Evolutionary conservation across 1,140 invertebrate species (phyloP), one percentile per base, ranked within the genome.

Genomic region (Chymomyza costata): DNA sequence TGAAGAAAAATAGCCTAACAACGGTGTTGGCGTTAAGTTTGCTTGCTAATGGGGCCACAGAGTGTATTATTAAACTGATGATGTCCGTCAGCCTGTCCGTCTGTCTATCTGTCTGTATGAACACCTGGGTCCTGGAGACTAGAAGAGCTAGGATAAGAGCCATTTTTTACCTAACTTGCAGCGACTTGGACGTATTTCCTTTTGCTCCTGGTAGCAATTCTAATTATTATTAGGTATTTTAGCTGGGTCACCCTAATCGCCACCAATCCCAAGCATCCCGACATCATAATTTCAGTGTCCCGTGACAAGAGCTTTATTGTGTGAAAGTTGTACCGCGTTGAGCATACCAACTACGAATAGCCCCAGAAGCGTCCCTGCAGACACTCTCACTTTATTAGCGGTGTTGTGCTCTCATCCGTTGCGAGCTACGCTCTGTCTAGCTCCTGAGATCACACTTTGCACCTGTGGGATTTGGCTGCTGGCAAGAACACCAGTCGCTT

Each of bases 341-440:
- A 98, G 64, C 96, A 98, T 64, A 90, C 89, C 30, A 93, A 93
- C 83, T 98, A 96, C 86, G 97, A 97, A 76, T 90, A 96, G 28
- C 96, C 97, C 10, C 92, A 96, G 84, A 98, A 97, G 85, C 92
- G 96, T 85, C 88, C 99, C 6, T 93, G 95, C 83, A 97, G 97
- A 30, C 97, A 99, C 86, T 95, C 95, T 11, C 97, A 99, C 83
- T 99, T 99, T 86, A 96, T 99, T 61, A 97, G 96, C 55, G 97
- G 99, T 87, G 97, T 99, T 37, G 97, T 99, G 10, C 89, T 99
- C 28, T 99, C 97, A 3, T 97, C 96, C 48, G 97, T 99, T 89
- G 97, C 97, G 57, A 97, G 99, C 87, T 99, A 99, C 87, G 97
- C 97, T 43, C 89, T 99, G 1, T 99, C 97, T 55, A 96, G 97